phyloP scores from a whole-genome alignment of 1,140 invertebrate species.

The Anagrus nilaparvatae region DNA sequence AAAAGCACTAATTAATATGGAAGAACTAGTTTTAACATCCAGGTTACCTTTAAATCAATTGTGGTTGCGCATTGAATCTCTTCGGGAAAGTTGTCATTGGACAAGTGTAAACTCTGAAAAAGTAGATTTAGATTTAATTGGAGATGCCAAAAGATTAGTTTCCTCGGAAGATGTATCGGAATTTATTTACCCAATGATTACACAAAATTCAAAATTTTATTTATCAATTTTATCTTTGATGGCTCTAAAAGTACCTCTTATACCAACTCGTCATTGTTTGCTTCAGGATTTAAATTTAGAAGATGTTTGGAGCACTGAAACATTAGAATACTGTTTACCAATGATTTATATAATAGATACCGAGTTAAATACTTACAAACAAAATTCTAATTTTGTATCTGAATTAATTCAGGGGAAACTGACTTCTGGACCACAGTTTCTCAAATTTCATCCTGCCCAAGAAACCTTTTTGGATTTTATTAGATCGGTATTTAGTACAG shows the following conservation, averaged over 20 bases:
- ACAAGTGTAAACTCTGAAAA: constrained; percentile 38
- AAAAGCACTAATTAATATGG: constrained; percentile 47
- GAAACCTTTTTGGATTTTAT: constrained; percentile 49
- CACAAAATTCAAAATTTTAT: constrained; percentile 41
- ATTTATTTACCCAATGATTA: constrained; percentile 52
- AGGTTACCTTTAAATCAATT: constrained; percentile 54
- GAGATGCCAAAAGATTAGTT: constrained; percentile 51
- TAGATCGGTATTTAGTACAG: constrained; percentile 28
- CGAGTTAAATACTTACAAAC: constrained; percentile 26
- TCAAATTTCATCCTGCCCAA: constrained; percentile 47
- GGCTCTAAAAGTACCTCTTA: constrained; percentile 48
- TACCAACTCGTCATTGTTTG: constrained; percentile 40
- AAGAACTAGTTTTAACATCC: constrained; percentile 52
- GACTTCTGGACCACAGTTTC: constrained; percentile 47
- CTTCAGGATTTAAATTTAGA: constrained; percentile 37
- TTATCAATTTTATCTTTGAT: constrained; percentile 45
- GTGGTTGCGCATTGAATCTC: constrained; percentile 54
- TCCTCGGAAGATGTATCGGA: constrained; percentile 52
- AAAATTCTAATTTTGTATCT: constrained; percentile 34
- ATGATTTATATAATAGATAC: constrained; percentile 33
- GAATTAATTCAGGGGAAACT: constrained; percentile 39
- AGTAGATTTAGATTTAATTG: constrained; percentile 33
- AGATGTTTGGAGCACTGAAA: constrained; percentile 43
- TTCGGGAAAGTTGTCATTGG: constrained; percentile 53
- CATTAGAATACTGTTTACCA: constrained; percentile 42